A percentile compares a stretch with the other conserved stretches of the same genome.
These are phyloP conservation scores for Cetoscarus ocellatus DNA, from an alignment of 2,797 vertebrate genomes.

Conservation along the genomic window DNA sequence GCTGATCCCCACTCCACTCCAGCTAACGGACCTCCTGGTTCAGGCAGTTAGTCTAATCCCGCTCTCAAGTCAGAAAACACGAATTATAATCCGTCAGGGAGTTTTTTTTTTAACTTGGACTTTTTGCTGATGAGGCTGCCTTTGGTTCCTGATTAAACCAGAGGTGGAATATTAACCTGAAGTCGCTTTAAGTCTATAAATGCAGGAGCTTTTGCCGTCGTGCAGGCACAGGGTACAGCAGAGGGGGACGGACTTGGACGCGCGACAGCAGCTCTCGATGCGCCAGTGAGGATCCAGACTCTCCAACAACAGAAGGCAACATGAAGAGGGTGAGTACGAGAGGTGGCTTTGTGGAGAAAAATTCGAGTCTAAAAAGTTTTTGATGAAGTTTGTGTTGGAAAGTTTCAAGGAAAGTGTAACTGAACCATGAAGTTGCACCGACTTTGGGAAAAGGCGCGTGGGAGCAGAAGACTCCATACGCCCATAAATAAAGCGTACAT, in stretches of 20 bases:
- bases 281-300: constrained; percentile 42
- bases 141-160: background rate
- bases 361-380: no score
- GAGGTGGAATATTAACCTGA: constrained; percentile 76
- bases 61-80: background rate
- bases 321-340: constrained; percentile 63
- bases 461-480: background rate
- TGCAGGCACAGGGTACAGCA: constrained; percentile 7
- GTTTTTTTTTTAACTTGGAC: no score
- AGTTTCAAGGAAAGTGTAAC: background rate
- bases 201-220: constrained; percentile 10
- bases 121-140: background rate
- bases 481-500: no score
- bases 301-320: constrained; percentile 24
- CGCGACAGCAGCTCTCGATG: constrained; percentile 28
- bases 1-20: background rate
- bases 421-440: background rate
- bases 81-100: background rate
- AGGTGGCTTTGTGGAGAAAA: background rate
- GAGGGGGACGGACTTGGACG: constrained; percentile 72
- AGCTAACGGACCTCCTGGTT: constrained; percentile 11
- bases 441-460: background rate
- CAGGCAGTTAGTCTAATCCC: background rate
- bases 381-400: background rate
- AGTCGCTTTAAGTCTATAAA: constrained; percentile 9